Base-by-base conservation (phyloP, 2,113 vertebrate species). In the Dinomys branickii region DNA sequence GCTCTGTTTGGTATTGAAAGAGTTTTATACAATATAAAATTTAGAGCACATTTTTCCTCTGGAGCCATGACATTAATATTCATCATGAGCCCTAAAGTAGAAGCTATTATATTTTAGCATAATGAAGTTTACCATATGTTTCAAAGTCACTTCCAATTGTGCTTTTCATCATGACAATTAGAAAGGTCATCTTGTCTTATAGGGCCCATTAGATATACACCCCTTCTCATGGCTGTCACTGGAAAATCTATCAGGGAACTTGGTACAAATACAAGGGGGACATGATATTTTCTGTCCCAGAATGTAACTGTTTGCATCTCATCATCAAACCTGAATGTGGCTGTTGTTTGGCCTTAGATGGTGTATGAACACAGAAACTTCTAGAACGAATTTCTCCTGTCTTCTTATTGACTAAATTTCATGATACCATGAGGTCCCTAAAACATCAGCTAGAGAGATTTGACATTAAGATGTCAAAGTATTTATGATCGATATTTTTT, bases 81-180 rank as follows among this genome's bases (percentile, higher is more conserved):
- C 97, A 90, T 97, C 41, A 89, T 82, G 69, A 85, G 90, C 91
- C 69, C 93, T 75, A 96, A 94, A 93, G 71, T 96, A 35, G 97
- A 97, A 98, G 95, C 85, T 65, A 75, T 78, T 96, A 77, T 96
- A 35, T 50, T 97, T 94, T 92, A 95, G 95, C 33, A 35, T 97
- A 97, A 97, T 98, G 98, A 98, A 95, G 77, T 98, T 97, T 97
- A 47, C 96, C 89, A 30, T 97, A 90, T 97, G 94, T 97, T 94
- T 98, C 97, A 82, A 95, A 98, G 95, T 97, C 92, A 94, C 94
- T 97, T 96, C 94, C 94, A 97, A 89, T 97, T 97, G 94, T 97
- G 85, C 91, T 97, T 93, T 92, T 95, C 92, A 47, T 86, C 96
- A 95, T 63, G 88, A 93, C 97, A 96, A 94, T 97, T 96, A 97